Percentiles rank a stretch among this genome's conserved stretches.
phyloP scores from a whole-genome alignment of 2,888 invertebrate species.

The Cheilosia vulpina region DNA sequence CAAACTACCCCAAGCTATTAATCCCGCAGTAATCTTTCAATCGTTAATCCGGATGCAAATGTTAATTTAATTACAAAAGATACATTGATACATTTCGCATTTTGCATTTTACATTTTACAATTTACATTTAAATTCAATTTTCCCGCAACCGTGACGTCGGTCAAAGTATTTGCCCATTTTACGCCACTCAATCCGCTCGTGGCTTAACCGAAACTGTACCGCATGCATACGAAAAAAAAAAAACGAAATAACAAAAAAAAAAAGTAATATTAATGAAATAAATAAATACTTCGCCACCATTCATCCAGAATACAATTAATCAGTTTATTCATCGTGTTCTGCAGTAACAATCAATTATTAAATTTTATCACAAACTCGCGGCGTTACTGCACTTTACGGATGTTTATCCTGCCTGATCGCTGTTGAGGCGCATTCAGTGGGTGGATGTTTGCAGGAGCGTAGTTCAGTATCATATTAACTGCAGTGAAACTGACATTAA shows the following conservation, averaged over 20 bases:
- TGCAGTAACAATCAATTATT: conserved; percentile 74
- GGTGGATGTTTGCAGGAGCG: background rate
- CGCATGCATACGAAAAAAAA: background rate
- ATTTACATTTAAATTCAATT: conserved; percentile 66
- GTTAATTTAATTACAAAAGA: conserved; percentile 67
- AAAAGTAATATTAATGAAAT: conserved; percentile 59
- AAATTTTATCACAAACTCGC: conserved; percentile 59
- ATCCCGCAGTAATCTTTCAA: conserved; percentile 40
- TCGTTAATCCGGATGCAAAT: conserved; percentile 45
- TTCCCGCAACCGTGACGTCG: conserved; percentile 16
- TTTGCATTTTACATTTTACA: background rate
- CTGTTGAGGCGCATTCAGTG: background rate
- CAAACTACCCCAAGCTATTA: conserved; percentile 44
- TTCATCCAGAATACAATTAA: conserved; percentile 67
- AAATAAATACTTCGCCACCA: conserved; percentile 70
- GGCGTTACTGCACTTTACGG: conserved; percentile 39
- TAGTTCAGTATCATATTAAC: conserved; percentile 36
- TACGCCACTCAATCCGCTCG: conserved; percentile 57
- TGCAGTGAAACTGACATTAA: conserved; percentile 37
- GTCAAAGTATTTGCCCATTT: conserved; percentile 53
- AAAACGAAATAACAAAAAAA: background rate
- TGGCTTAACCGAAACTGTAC: conserved; percentile 36
- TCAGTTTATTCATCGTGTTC: conserved; percentile 63
- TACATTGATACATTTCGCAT: conserved; percentile 37
- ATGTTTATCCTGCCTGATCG: background rate